phyloP scores from a whole-genome alignment of 2,888 invertebrate genomes.

The Xiphydria camelus region DNA sequence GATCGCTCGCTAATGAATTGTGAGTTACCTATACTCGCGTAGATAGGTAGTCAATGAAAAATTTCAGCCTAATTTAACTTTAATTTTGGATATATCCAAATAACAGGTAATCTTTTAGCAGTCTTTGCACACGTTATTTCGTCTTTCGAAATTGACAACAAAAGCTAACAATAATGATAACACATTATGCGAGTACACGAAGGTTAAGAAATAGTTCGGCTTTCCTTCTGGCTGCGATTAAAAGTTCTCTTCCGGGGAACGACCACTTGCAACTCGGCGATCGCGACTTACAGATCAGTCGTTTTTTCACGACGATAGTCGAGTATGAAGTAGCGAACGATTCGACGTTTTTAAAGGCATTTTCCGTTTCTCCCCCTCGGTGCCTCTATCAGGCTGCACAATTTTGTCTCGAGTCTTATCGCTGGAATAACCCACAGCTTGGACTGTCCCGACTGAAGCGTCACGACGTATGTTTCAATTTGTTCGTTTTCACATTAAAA shows the following conservation, averaged over 20 bases:
- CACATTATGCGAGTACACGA: slow-evolving; percentile 41
- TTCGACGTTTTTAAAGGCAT: too few species aligned
- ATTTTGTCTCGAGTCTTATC: too few species aligned
- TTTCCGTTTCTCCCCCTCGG: too few species aligned
- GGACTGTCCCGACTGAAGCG: slow-evolving; percentile 3
- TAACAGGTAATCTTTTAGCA: slow-evolving; percentile 42
- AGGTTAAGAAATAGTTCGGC: slow-evolving; percentile 39
- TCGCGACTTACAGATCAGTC: too few species aligned
- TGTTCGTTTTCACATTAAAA: too few species aligned
- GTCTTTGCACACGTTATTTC: slow-evolving; percentile 36
- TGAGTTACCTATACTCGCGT: background rate
- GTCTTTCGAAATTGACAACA: slow-evolving; percentile 28
- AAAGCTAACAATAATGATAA: slow-evolving; percentile 41
- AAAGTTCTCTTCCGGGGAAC: too few species aligned
- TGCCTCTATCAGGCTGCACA: too few species aligned
- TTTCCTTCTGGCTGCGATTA: too few species aligned
- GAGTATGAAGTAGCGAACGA: too few species aligned
- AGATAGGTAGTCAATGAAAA: slow-evolving; percentile 2
- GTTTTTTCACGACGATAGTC: too few species aligned
- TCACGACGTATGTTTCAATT: too few species aligned
- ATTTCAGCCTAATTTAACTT: slow-evolving; percentile 13
- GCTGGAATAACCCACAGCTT: background rate
- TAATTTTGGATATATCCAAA: slow-evolving; percentile 34
- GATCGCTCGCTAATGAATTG: slow-evolving; percentile 1
- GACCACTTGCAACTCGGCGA: too few species aligned